Conservation (phyloP, 2,113 vertebrate genomes). For the Dipodomys stephensi region DNA sequence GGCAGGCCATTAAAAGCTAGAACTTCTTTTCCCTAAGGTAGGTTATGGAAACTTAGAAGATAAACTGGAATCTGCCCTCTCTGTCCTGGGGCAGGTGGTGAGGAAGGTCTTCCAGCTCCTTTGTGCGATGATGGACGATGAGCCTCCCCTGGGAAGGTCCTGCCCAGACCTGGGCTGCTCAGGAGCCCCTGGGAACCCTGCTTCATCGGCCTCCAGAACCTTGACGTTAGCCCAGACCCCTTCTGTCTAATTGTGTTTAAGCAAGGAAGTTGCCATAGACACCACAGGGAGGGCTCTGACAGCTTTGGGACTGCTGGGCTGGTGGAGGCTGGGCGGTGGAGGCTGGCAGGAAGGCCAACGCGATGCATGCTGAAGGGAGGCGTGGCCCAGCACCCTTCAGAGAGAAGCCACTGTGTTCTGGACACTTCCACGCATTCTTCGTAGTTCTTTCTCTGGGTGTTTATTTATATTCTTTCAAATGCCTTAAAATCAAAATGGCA, state of each 20-base stretch:
- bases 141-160: too few relatives aligned
- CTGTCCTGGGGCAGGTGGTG: not conserved
- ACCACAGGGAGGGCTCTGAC: not conserved
- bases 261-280: not conserved
- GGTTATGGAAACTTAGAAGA: not conserved
- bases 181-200: not conserved
- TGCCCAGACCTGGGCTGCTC: too few relatives aligned
- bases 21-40: not conserved
- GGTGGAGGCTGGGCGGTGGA: too few relatives aligned
- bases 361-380: not conserved
- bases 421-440: not conserved
- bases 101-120: not conserved
- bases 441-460: too few relatives aligned
- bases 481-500: not conserved
- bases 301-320: not conserved
- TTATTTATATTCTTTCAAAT: not conserved
- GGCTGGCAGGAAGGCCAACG: not conserved
- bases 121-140: not conserved
- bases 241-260: too few relatives aligned
- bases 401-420: not conserved
- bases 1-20: not conserved
- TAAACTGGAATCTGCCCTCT: not conserved
- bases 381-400: accelerated
- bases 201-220: not conserved
- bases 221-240: not conserved